Percentiles rank a stretch among this genome's conserved stretches.
Conservation (phyloP, 2,113 vertebrate genomes). For the Cyanoderma ruficeps region DNA sequence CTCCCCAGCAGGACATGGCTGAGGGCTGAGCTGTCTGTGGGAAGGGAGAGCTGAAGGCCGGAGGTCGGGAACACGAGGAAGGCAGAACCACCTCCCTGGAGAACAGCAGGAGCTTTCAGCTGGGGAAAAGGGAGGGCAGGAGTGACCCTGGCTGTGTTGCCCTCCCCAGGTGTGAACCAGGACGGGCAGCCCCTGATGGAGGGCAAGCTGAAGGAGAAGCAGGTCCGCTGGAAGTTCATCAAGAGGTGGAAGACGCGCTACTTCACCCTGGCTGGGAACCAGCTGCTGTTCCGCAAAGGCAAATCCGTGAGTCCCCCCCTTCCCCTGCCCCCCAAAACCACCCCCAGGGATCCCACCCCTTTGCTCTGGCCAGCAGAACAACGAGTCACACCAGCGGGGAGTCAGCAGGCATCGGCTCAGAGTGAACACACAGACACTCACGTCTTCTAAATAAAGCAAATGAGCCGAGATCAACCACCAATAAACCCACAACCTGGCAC, state of each 20-base stretch:
- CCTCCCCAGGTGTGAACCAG: constrained; percentile 84
- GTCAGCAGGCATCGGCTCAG: no score
- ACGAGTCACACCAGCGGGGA: no score
- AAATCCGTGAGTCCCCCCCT: constrained; percentile 84
- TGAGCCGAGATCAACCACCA: no score
- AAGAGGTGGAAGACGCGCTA: constrained; percentile 97
- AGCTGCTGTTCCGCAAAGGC: constrained; percentile 91
- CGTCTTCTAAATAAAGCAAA: no score
- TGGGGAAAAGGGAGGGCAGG: not conserved
- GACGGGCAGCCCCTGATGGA: constrained; percentile 95
- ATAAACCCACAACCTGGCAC: no score
- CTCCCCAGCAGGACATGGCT: not conserved
- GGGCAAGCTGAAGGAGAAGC: constrained; percentile 96
- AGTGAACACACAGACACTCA: no score
- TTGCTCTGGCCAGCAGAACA: not conserved
- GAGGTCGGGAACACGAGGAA: not conserved
- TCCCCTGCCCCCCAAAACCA: no score
- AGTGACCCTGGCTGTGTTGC: not conserved
- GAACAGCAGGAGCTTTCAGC: not conserved
- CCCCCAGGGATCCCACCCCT: fast-evolving
- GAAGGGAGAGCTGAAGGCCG: not conserved
- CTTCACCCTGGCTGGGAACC: constrained; percentile 94
- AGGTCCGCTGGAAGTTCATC: constrained; percentile 97
- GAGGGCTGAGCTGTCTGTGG: not conserved
- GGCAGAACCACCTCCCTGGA: not conserved